A percentile compares a stretch with the other conserved stretches of the same genome.
phyloP scores from a whole-genome alignment of 2,797 vertebrate species.

The Sebastes minor region DNA sequence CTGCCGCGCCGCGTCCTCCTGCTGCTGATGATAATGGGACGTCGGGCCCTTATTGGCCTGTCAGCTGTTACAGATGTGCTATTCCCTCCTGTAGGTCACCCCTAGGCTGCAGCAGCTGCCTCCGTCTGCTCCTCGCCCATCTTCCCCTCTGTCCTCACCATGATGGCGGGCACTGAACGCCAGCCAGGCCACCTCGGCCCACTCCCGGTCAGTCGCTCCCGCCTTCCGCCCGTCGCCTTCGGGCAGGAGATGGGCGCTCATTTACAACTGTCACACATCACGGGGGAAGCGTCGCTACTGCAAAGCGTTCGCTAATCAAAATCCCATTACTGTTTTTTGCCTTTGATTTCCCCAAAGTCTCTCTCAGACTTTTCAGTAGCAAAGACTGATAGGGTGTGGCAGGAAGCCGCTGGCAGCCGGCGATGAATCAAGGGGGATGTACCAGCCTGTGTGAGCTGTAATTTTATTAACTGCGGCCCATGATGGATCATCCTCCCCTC shows the following conservation, averaged over 20 bases:
- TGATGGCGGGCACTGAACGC: conserved; percentile 1
- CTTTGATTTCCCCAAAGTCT: conserved; percentile 63
- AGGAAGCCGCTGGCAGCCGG: conserved; percentile 75
- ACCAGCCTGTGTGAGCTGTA: conserved; percentile 62
- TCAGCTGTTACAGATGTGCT: conserved; percentile 71
- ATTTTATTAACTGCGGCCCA: conserved; percentile 82
- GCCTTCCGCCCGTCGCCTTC: neutral
- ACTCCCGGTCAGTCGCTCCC: neutral
- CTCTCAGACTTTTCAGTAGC: conserved; percentile 35
- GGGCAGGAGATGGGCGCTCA: neutral
- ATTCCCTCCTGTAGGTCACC: conserved; percentile 66
- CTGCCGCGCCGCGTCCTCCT: conserved; percentile 17
- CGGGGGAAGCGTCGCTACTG: neutral
- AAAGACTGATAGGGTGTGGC: conserved; percentile 70
- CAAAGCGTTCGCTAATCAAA: conserved; percentile 57
- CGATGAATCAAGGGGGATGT: conserved; percentile 80
- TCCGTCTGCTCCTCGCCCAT: conserved; percentile 1
- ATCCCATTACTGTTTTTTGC: conserved; percentile 42
- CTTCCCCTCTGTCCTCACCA: neutral
- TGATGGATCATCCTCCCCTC: conserved; percentile 69
- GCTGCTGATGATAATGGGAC: conserved; percentile 65
- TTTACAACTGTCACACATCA: conserved; percentile 38
- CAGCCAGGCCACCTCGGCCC: conserved; percentile 5
- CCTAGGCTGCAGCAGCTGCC: conserved; percentile 58
- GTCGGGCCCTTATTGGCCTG: conserved; percentile 63